Base-by-base conservation (phyloP, 2,888 invertebrate species). In the Cloeon dipterum region DNA sequence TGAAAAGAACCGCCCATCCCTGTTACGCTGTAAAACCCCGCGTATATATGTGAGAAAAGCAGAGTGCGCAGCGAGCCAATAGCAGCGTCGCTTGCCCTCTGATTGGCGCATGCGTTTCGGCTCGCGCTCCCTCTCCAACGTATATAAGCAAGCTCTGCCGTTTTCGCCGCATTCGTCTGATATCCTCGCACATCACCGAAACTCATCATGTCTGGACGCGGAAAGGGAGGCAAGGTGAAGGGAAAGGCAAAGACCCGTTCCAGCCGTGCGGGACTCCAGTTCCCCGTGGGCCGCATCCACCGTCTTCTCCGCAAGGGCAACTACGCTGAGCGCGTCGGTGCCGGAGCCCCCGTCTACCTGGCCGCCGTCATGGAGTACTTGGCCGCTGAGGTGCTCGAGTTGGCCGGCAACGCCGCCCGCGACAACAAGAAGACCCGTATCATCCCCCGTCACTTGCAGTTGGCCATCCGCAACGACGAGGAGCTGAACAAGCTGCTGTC, bases 131-230 rank as follows among this genome's bases (percentile, higher is more conserved):
- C n/a, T n/a, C n/a, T n/a, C n/a, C n/a, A n/a, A n/a, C n/a, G n/a
- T n/a, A n/a, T n/a, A n/a, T n/a, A n/a, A n/a, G n/a, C n/a, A n/a
- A n/a, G n/a, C n/a, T 91, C 89, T 64, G 91, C 89, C 46, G 91
- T 93, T 57, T 91, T 94, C 54, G 91, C 91, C n/a, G n/a, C n/a
- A n/a, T n/a, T n/a, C n/a, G n/a, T n/a, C n/a, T n/a, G 62, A 76
- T 91, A n/a, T n/a, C n/a, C 91, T n/a, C n/a, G n/a, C n/a, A 91
- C 91, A 61, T 91, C 91, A 89, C 91, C 91, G 49, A 93, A 91
- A 63, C 91, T 93, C 57, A 91, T 93, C 53, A 59, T 58, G 58
- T 55, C 57, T 42, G 58, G 57, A 39, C 54, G 58, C 41, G 59
- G 59, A 32, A 53, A 57, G 50, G 54, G 53, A 48, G 53, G 59